Evolutionary conservation across 1,140 invertebrate genomes (phyloP).

Genomic region (Drosophila repleta): DNA sequence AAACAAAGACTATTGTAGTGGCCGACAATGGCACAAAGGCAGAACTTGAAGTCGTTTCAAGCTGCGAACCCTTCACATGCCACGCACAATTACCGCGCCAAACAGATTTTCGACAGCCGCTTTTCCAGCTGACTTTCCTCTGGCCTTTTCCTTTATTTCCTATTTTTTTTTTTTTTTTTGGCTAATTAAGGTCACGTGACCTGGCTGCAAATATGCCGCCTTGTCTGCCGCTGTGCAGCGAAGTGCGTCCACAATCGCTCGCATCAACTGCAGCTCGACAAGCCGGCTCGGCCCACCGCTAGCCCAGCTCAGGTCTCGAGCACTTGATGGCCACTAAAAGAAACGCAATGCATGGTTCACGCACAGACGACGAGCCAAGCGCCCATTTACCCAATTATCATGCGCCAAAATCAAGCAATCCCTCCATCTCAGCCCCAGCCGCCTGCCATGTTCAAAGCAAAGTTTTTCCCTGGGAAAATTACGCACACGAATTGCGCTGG

Average conservation of each 20-base stretch:
- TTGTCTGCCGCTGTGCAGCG: constrained; percentile 52
- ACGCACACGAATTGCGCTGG: constrained; percentile 79
- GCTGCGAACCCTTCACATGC: constrained; percentile 32
- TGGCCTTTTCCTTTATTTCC: background rate
- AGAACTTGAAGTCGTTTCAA: constrained; percentile 12
- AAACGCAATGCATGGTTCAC: constrained; percentile 63
- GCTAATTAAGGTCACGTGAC: constrained; percentile 78
- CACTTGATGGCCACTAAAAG: constrained; percentile 30
- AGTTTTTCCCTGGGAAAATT: constrained; percentile 69
- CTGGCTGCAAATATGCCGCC: constrained; percentile 35
- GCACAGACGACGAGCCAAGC: constrained; percentile 46
- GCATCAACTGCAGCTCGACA: constrained; percentile 65
- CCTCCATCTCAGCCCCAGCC: background rate
- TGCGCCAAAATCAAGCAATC: constrained; percentile 61
- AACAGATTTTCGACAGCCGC: constrained; percentile 29
- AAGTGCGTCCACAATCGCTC: constrained; percentile 62
- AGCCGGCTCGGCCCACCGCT: background rate
- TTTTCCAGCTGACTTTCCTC: constrained; percentile 27
- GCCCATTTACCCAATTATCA: constrained; percentile 61
- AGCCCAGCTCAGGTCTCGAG: background rate
- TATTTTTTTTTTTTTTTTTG: constrained; percentile 25
- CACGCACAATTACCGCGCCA: constrained; percentile 45
- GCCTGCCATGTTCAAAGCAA: constrained; percentile 58
- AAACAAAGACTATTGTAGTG: constrained; percentile 24
- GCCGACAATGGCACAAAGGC: constrained; percentile 12